Conservation (phyloP, 2,888 invertebrate species). For the Lamellibrachia satsuma region DNA sequence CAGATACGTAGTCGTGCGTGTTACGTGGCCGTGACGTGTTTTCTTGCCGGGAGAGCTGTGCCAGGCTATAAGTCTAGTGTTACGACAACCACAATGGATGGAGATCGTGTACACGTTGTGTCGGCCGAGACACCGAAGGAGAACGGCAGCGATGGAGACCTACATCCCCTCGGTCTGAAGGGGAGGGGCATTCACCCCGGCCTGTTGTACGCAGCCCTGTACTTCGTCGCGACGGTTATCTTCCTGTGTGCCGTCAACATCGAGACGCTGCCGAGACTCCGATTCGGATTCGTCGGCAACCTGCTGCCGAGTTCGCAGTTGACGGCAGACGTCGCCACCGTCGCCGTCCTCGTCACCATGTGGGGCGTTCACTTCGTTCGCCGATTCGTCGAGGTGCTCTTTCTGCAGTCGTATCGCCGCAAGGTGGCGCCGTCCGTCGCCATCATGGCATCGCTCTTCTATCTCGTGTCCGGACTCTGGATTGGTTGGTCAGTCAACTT, state of each 20-base stretch:
- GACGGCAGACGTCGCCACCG: neutral
- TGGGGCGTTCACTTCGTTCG: conserved; percentile 34
- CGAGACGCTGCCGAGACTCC: conserved; percentile 23
- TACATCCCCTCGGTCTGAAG: neutral
- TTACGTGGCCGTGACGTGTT: neutral
- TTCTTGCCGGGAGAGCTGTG: neutral
- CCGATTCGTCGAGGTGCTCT: conserved; percentile 35
- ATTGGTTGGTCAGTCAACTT: conserved; percentile 35
- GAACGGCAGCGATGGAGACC: neutral
- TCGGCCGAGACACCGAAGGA: neutral
- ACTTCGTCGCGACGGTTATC: conserved; percentile 29
- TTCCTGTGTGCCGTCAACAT: conserved; percentile 32
- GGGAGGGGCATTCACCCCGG: neutral
- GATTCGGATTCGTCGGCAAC: conserved; percentile 32
- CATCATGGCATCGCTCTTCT: conserved; percentile 29
- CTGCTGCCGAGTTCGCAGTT: conserved; percentile 26
- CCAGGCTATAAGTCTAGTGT: neutral
- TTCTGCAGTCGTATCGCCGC: conserved; percentile 34
- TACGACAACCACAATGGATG: neutral
- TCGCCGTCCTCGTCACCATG: conserved; percentile 28
- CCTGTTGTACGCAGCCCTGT: neutral
- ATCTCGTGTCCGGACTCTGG: conserved; percentile 36
- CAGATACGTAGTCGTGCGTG: neutral
- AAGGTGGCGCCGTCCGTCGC: conserved; percentile 24
- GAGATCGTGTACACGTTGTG: neutral